Evolutionary conservation across 2,888 invertebrate species (phyloP).

Genomic region (Dione juno): DNA sequence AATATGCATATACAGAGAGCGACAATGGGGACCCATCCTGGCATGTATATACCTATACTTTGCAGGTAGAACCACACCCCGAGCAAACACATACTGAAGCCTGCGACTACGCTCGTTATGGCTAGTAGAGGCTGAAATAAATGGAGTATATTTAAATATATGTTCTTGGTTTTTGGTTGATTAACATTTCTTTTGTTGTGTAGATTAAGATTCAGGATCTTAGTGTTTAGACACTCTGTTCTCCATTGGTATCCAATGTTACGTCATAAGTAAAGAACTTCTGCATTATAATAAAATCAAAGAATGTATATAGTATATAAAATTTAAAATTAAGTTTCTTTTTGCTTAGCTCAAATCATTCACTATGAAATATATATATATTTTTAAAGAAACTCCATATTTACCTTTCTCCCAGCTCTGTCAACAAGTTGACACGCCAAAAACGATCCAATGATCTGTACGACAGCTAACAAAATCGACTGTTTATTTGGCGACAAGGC

Average conservation of each 20-base stretch:
- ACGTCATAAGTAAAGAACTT: too few relatives aligned
- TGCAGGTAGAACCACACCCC: slow-evolving; percentile 77
- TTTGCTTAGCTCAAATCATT: too few relatives aligned
- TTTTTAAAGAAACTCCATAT: too few relatives aligned
- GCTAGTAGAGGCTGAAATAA: slow-evolving; percentile 70
- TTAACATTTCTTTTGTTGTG: too few relatives aligned
- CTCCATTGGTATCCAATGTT: too few relatives aligned
- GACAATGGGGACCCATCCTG: slow-evolving; percentile 74
- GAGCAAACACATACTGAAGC: slow-evolving; percentile 73
- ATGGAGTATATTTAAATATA: slow-evolving; percentile 20
- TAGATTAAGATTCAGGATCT: too few relatives aligned
- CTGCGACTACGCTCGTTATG: slow-evolving; percentile 72
- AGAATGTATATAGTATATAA: too few relatives aligned
- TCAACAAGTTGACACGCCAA: slow-evolving; percentile 77
- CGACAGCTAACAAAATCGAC: slow-evolving; percentile 71
- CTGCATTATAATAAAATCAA: too few relatives aligned
- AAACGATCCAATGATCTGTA: slow-evolving; percentile 75
- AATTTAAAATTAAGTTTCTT: too few relatives aligned
- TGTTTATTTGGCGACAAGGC: slow-evolving; percentile 73
- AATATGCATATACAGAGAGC: slow-evolving; percentile 71
- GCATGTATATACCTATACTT: slow-evolving; percentile 57
- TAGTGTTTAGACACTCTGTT: too few relatives aligned
- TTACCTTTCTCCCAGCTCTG: slow-evolving; percentile 72
- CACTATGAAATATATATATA: too few relatives aligned
- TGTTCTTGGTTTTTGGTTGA: too few relatives aligned